Evolutionary conservation across 1,140 invertebrate genomes (phyloP).

Genomic region (Bombus pascuorum): DNA sequence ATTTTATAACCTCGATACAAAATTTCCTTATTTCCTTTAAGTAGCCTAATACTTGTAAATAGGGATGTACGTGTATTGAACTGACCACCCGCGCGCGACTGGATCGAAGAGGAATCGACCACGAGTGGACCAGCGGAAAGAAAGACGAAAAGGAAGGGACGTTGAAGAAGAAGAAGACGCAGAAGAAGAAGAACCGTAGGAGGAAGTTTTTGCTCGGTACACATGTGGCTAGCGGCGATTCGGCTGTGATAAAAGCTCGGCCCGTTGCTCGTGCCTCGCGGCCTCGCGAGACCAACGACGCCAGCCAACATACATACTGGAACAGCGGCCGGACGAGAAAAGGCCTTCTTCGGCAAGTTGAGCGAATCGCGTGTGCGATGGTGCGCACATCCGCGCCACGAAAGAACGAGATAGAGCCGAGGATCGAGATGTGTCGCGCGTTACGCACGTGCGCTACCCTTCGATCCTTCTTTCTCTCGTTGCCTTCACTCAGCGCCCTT

Average conservation of each 20-base stretch:
- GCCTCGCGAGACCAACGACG: slow-evolving; percentile 42
- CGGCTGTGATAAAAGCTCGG: slow-evolving; percentile 73
- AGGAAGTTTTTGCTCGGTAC: slow-evolving; percentile 73
- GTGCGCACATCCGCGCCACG: slow-evolving; percentile 76
- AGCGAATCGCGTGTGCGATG: slow-evolving; percentile 80
- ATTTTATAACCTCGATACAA: too few species aligned
- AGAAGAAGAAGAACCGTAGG: slow-evolving; percentile 29
- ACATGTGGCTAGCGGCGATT: slow-evolving; percentile 79
- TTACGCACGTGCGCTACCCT: slow-evolving; percentile 58
- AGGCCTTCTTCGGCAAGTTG: slow-evolving; percentile 70
- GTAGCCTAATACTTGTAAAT: neutral
- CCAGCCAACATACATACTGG: neutral
- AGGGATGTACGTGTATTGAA: neutral
- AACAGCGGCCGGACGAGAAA: slow-evolving; percentile 16
- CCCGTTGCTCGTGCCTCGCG: slow-evolving; percentile 24
- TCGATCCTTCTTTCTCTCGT: neutral
- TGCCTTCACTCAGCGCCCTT: neutral
- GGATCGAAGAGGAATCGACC: neutral
- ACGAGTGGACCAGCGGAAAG: neutral
- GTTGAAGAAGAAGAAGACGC: neutral
- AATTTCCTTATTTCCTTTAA: too few species aligned
- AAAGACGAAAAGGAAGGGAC: neutral
- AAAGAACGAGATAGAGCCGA: slow-evolving; percentile 19
- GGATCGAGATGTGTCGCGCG: slow-evolving; percentile 53
- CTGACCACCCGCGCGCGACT: slow-evolving; percentile 58